Evolutionary conservation across 2,888 invertebrate species (phyloP).

Genomic region (Gerris lacustris): DNA sequence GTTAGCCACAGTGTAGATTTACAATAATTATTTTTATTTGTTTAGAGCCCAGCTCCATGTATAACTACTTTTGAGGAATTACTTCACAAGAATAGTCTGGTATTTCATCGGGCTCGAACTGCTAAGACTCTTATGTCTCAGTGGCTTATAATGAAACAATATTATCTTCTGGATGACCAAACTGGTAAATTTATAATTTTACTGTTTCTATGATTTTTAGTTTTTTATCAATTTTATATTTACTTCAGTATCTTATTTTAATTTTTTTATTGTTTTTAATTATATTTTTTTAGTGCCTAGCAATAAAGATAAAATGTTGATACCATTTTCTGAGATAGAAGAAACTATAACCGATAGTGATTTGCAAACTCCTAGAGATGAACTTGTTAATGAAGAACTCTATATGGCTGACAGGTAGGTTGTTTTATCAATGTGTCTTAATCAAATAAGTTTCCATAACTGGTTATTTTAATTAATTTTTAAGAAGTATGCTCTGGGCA

Average conservation of each 20-base stretch:
- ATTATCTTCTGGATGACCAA: slow-evolving; percentile 82
- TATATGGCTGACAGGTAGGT: slow-evolving; percentile 53
- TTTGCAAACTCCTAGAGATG: slow-evolving; percentile 67
- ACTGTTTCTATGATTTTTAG: neutral
- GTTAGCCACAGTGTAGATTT: too few relatives aligned
- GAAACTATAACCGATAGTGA: slow-evolving; percentile 76
- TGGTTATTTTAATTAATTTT: neutral
- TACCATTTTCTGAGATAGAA: slow-evolving; percentile 84
- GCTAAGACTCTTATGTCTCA: slow-evolving; percentile 72
- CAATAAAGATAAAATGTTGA: slow-evolving; percentile 18
- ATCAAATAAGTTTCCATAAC: slow-evolving; percentile 26
- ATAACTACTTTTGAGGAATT: slow-evolving; percentile 73
- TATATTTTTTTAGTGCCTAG: neutral
- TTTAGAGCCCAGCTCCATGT: slow-evolving; percentile 56
- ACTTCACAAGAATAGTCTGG: slow-evolving; percentile 65
- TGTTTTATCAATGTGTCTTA: slow-evolving; percentile 25
- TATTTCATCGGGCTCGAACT: slow-evolving; percentile 79
- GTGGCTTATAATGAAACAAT: slow-evolving; percentile 87
- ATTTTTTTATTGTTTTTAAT: neutral
- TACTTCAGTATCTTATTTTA: neutral
- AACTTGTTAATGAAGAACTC: slow-evolving; percentile 65
- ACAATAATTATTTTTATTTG: slow-evolving; percentile 17
- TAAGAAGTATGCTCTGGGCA: too few relatives aligned
- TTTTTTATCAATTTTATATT: too few relatives aligned
- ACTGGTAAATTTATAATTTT: slow-evolving; percentile 41